A percentile compares a stretch with the other conserved stretches of the same genome.
Conservation (phyloP, 53 echinoderm and acorn worm genomes). For the Henricia sp. region DNA sequence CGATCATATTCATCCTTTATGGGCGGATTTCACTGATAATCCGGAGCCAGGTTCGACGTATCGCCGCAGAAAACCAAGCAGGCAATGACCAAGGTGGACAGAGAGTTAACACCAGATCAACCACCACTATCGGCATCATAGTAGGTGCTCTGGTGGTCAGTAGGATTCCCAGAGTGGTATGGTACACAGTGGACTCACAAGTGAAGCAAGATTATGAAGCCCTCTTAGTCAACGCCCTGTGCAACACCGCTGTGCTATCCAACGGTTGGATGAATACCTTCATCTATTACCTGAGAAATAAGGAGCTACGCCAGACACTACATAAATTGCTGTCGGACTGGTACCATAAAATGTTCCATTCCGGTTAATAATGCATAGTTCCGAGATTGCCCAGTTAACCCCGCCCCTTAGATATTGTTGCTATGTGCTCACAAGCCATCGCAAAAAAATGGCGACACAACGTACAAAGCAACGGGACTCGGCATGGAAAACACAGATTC, state of each 20-base stretch:
- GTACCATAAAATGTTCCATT: not conserved
- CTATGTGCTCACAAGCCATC: not conserved
- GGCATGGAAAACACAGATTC: not conserved
- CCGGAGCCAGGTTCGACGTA: not conserved
- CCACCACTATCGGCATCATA: not conserved
- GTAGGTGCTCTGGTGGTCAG: not conserved
- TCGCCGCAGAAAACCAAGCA: not conserved
- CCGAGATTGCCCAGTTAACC: not conserved
- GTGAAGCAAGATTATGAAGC: not conserved
- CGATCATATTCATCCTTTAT: not conserved
- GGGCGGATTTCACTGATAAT: not conserved
- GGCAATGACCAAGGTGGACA: too few relatives aligned
- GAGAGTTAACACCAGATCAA: not conserved
- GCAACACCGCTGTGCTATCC: not conserved
- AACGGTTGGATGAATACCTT: not conserved
- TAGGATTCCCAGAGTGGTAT: not conserved
- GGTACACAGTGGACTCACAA: not conserved
- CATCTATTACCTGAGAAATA: not conserved
- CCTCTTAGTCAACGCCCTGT: not conserved
- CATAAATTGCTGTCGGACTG: not conserved
- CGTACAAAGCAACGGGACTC: not conserved
- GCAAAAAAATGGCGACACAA: not conserved
- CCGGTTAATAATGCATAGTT: not conserved
- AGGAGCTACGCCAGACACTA: not conserved
- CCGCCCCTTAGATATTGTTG: not conserved